Percentiles rank a stretch among this genome's conserved stretches.
These are phyloP conservation scores for Tenebrosternarchus preto DNA, from an alignment of 2,113 vertebrate species.

Conservation along the genomic window DNA sequence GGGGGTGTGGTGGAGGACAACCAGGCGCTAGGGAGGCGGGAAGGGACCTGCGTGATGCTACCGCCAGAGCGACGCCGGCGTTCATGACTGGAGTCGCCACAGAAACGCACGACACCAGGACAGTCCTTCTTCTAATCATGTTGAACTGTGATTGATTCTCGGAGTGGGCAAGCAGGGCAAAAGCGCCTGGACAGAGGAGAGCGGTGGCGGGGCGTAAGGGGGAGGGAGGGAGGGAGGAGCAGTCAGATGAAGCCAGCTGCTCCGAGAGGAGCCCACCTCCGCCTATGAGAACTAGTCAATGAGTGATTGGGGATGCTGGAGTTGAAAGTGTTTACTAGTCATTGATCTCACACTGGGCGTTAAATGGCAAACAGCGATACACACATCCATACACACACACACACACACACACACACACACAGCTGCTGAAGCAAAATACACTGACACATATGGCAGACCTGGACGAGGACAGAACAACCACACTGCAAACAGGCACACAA, in stretches of 20 bases:
- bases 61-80: too few relatives aligned
- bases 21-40: neutral
- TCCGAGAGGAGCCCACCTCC: conserved; percentile 50
- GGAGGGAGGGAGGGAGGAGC: neutral
- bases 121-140: neutral
- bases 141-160: neutral
- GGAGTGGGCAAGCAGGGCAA: neutral
- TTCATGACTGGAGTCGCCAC: neutral
- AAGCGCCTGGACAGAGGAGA: neutral
- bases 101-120: neutral
- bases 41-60: neutral
- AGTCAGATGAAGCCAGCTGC: conserved; percentile 11
- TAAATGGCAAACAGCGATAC: conserved; percentile 56
- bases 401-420: conserved; percentile 25
- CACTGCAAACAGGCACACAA: conserved; percentile 3
- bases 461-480: conserved; percentile 36
- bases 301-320: conserved; percentile 55
- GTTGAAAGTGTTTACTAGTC: conserved; percentile 62
- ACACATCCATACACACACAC: conserved; percentile 16
- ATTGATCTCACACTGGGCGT: conserved; percentile 61
- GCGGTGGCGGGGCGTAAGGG: neutral
- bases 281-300: conserved; percentile 56
- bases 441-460: conserved; percentile 39
- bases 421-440: conserved; percentile 21
- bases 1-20: neutral